These are phyloP conservation scores for Agonopterix alstromeriana DNA, from an alignment of 2,888 invertebrate genomes.

Conservation along the genomic window DNA sequence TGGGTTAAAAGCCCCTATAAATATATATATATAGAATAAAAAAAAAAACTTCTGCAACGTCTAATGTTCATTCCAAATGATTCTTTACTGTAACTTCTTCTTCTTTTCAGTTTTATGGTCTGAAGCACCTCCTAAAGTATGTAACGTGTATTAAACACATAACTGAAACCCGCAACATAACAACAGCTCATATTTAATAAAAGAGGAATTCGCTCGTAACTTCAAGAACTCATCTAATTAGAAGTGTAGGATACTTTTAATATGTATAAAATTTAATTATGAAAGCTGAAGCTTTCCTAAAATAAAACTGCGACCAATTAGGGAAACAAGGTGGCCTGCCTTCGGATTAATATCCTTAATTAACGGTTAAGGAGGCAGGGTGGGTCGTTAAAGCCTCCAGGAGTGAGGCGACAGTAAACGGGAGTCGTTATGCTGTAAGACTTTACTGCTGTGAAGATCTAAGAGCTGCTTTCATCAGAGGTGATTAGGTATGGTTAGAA, in stretches of 20 bases:
- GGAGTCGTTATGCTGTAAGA: slow-evolving; percentile 8
- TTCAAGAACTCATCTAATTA: slow-evolving; percentile 7
- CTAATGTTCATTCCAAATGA: too few relatives aligned
- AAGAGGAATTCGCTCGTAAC: slow-evolving; percentile 4
- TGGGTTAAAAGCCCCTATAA: too few relatives aligned
- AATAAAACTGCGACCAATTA: slow-evolving; percentile 72
- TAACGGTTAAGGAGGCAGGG: slow-evolving; percentile 56
- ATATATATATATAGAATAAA: too few relatives aligned
- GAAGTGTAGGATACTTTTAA: slow-evolving; percentile 22
- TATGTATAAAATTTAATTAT: slow-evolving; percentile 46
- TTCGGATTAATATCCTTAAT: slow-evolving; percentile 61
- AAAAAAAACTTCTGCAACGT: too few relatives aligned
- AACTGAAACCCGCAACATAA: too few relatives aligned
- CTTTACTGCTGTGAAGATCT: background rate
- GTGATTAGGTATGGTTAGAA: too few relatives aligned
- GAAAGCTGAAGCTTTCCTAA: slow-evolving; percentile 46
- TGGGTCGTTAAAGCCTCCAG: slow-evolving; percentile 48
- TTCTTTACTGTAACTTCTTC: too few relatives aligned
- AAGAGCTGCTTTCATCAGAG: too few relatives aligned
- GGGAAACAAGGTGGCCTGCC: slow-evolving; percentile 67
- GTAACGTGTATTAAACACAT: too few relatives aligned
- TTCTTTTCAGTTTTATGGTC: too few relatives aligned
- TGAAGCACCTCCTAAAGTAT: too few relatives aligned
- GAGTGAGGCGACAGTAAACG: slow-evolving; percentile 38
- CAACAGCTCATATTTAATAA: background rate